A percentile compares a stretch with the other conserved stretches of the same genome.
phyloP scores from a whole-genome alignment of 2,113 vertebrate genomes.

The Podilymbus podiceps region DNA sequence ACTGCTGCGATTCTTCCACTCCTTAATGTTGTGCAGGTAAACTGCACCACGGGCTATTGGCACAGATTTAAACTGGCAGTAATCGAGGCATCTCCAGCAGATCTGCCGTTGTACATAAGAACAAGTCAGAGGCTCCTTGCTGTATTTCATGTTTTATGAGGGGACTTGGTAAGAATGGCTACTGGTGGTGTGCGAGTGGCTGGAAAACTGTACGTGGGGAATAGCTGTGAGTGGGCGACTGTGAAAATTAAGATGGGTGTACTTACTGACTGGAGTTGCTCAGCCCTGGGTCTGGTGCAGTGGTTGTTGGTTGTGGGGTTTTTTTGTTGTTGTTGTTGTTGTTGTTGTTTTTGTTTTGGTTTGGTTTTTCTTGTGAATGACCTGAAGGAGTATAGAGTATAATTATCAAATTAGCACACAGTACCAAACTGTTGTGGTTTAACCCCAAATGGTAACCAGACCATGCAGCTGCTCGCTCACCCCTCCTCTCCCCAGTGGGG shows the following conservation, averaged over 20 bases:
- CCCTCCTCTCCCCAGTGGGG: too few relatives aligned
- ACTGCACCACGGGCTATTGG: background rate
- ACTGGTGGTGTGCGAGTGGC: background rate
- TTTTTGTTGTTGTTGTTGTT: background rate
- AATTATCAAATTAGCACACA: background rate
- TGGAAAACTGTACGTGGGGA: background rate
- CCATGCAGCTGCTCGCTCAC: too few relatives aligned
- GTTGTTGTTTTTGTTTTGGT: too few relatives aligned
- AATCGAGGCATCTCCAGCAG: background rate
- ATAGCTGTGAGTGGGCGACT: background rate
- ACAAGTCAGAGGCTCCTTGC: background rate
- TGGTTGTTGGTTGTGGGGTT: background rate
- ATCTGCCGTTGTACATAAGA: background rate
- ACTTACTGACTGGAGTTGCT: background rate
- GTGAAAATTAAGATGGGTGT: fast-evolving
- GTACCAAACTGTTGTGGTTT: too few relatives aligned
- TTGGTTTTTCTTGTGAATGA: background rate
- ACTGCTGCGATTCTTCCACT: background rate
- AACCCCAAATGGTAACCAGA: too few relatives aligned
- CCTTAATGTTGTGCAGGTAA: background rate
- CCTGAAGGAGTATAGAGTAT: background rate
- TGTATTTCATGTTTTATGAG: background rate
- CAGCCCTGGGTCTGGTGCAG: background rate
- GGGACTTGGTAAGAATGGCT: background rate
- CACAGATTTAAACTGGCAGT: background rate